Evolutionary conservation across 2,888 invertebrate species (phyloP).

Genomic region (Caenorhabditis wallacei): DNA sequence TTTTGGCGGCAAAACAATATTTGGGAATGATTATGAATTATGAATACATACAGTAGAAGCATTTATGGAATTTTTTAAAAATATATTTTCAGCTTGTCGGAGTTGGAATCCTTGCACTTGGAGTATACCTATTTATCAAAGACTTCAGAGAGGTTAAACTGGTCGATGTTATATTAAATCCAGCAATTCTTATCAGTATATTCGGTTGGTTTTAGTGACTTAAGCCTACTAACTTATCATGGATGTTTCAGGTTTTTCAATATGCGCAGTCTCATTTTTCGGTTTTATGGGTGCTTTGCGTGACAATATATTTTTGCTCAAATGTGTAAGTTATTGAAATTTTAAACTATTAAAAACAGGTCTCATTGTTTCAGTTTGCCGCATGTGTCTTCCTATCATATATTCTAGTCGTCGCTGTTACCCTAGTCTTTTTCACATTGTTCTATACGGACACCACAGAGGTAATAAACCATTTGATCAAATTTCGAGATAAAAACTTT

Average conservation of each 20-base stretch:
- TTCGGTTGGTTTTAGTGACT: constrained; percentile 11
- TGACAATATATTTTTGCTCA: constrained; percentile 81
- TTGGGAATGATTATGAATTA: background rate
- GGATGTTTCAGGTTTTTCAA: constrained; percentile 51
- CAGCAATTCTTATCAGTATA: constrained; percentile 75
- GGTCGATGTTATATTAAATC: constrained; percentile 81
- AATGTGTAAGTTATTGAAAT: constrained; percentile 74
- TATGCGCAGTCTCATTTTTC: constrained; percentile 78
- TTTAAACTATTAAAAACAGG: background rate
- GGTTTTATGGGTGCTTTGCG: constrained; percentile 82
- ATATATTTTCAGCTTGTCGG: constrained; percentile 82
- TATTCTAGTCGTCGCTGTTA: constrained; percentile 79
- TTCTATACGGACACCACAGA: constrained; percentile 82
- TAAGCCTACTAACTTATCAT: no score
- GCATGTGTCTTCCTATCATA: constrained; percentile 81
- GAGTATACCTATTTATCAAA: constrained; percentile 82
- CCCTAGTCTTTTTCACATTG: constrained; percentile 81
- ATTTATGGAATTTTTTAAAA: constrained; percentile 37
- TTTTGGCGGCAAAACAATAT: constrained; percentile 21
- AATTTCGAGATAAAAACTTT: constrained; percentile 31
- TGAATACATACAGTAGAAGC: background rate
- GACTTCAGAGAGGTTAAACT: constrained; percentile 80
- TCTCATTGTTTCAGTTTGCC: constrained; percentile 78
- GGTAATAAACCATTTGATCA: constrained; percentile 43
- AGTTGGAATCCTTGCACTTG: constrained; percentile 79